These are phyloP conservation scores for Oxyura jamaicensis DNA, from an alignment of 2,113 vertebrate genomes.

Conservation along the genomic window DNA sequence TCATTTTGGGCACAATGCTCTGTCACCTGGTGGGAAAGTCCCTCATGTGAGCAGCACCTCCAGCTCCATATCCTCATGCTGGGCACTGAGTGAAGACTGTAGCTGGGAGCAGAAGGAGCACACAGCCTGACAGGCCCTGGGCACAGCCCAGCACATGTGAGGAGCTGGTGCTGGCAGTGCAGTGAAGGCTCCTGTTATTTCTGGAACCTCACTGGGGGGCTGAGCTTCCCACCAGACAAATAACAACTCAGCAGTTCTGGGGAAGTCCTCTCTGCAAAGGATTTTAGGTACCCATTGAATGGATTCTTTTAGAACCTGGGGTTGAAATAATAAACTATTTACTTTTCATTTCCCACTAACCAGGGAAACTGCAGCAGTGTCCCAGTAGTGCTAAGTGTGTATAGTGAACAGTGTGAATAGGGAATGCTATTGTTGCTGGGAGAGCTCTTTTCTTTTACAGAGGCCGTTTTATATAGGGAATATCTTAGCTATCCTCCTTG, in stretches of 20 bases:
- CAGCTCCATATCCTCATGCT: background rate
- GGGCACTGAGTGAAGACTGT: background rate
- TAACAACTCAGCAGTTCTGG: background rate
- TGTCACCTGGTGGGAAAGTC: background rate
- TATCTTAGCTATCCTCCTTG: background rate
- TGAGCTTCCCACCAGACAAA: background rate
- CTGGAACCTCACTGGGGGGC: background rate
- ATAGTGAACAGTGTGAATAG: background rate
- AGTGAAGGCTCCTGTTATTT: background rate
- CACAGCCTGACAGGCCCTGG: background rate
- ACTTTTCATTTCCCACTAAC: background rate
- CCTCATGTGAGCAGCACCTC: background rate
- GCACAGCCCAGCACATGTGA: background rate
- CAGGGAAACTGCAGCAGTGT: background rate
- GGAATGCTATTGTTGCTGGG: background rate
- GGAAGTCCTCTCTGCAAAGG: background rate
- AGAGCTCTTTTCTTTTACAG: background rate
- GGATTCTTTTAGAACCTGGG: background rate
- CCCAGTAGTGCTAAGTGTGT: background rate
- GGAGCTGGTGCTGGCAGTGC: background rate
- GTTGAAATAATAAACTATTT: background rate
- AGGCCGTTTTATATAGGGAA: background rate
- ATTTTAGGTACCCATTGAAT: rapidly evolving
- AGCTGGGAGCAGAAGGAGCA: background rate
- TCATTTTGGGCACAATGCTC: background rate